phyloP scores from a whole-genome alignment of 2,888 invertebrate species.

The Pomacea canaliculata region DNA sequence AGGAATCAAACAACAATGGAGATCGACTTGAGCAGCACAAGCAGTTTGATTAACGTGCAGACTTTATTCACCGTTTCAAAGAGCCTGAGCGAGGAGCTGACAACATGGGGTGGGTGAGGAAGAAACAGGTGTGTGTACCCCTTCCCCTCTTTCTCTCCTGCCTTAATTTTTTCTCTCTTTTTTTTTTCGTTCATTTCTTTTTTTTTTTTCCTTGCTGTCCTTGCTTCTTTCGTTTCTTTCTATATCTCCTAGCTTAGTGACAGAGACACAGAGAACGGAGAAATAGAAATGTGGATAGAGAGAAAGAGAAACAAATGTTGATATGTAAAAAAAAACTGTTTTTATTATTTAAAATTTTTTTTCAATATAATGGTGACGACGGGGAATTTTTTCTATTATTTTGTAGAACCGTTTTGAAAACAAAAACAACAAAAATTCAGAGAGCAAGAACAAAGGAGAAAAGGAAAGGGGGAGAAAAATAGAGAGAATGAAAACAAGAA shows the following conservation, averaged over 20 bases:
- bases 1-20: too few species aligned
- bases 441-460: background rate
- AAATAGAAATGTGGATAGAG: too few species aligned
- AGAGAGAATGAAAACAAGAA: too few species aligned
- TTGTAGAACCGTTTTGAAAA: background rate
- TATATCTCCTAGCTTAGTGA: background rate
- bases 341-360: too few species aligned
- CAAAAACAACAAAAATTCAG: background rate
- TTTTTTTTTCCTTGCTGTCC: background rate
- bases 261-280: too few species aligned
- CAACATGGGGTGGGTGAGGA: background rate
- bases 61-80: too few species aligned
- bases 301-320: too few species aligned
- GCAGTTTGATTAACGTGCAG: too few species aligned
- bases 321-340: too few species aligned
- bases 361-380: too few species aligned
- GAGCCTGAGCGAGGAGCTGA: too few species aligned
- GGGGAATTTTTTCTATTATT: background rate
- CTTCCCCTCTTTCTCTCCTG: background rate
- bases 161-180: background rate
- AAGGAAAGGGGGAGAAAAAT: background rate
- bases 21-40: too few species aligned
- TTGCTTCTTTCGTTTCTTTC: background rate
- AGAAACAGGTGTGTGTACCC: background rate
- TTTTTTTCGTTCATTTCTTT: background rate